Conservation (phyloP, 2,888 invertebrate genomes). For the Conomelus anceps region DNA sequence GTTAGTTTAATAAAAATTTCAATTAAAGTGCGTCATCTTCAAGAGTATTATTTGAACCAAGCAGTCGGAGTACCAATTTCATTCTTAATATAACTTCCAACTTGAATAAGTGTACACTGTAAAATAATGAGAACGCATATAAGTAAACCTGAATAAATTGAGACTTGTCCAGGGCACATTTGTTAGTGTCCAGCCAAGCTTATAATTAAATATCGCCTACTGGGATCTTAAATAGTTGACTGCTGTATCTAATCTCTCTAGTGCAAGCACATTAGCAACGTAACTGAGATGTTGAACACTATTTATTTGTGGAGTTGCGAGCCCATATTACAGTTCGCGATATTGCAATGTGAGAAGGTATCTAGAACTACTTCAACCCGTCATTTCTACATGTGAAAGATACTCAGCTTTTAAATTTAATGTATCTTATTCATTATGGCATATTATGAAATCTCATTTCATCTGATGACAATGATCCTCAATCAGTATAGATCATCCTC, state of each 20-base stretch:
- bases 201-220: neutral
- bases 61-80: neutral
- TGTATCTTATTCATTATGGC: too few relatives aligned
- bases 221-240: neutral
- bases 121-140: neutral
- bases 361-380: too few relatives aligned
- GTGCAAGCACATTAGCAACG: neutral
- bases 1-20: neutral
- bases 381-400: too few relatives aligned
- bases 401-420: too few relatives aligned
- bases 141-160: neutral
- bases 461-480: too few relatives aligned
- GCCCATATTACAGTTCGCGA: neutral
- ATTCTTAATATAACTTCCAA: neutral
- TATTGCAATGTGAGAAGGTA: neutral
- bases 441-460: too few relatives aligned
- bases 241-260: neutral
- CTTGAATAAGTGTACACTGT: neutral
- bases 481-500: too few relatives aligned
- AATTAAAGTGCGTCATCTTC: neutral
- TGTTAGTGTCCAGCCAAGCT: neutral
- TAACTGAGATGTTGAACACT: neutral
- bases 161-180: neutral
- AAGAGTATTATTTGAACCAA: neutral
- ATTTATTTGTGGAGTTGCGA: neutral